Evolutionary conservation across 2,797 vertebrate genomes (phyloP), one percentile per base, ranked within the genome.

Genomic region (Lindbergichthys nudifrons): DNA sequence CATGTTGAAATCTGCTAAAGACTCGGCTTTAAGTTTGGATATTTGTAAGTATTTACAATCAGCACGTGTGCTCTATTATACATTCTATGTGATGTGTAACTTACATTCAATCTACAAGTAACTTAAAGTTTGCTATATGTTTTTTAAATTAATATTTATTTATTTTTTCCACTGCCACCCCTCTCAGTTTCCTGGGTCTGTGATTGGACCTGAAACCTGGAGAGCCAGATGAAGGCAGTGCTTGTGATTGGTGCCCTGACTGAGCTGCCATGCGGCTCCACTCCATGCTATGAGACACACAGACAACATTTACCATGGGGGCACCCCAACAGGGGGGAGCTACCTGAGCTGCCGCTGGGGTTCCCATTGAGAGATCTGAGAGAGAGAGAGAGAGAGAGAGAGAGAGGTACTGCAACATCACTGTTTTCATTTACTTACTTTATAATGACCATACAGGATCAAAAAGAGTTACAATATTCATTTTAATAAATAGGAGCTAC

Each of bases 241-340:
- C 75, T 60, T 54, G 65, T 81, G 84, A 86, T 77, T 77, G 85
- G 82, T 86, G 79, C 80, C 84, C 88, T 91, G 89, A 85, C 82
- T 86, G 82, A 26, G 86, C 88, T 83, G 87, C 88, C 93, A 94
- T 93, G 93, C 93, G 63, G 87, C 91, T 93, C 85, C 90, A 93
- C 92, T 88, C 90, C 94, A 95, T 95, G 93, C 94, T 92, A 85
- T 83, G 87, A 80, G 81, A 91, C 92, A 91, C 92, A 93, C 92
- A 91, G 88, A 95, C 93, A 92, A 94, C 95, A 95, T 97, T 73
- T 98, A 99, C 98, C 97, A 98, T 90, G 83, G 96, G 94, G 82
- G 97, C 95, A 86, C 97, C 96, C 98, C 98, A 99, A 63, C 96
- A 97, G 73, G 97, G 96, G 78, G 98, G 96, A 88, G 97, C 97